Conservation (phyloP, 2,113 vertebrate species). For the Talpa occidentalis region DNA sequence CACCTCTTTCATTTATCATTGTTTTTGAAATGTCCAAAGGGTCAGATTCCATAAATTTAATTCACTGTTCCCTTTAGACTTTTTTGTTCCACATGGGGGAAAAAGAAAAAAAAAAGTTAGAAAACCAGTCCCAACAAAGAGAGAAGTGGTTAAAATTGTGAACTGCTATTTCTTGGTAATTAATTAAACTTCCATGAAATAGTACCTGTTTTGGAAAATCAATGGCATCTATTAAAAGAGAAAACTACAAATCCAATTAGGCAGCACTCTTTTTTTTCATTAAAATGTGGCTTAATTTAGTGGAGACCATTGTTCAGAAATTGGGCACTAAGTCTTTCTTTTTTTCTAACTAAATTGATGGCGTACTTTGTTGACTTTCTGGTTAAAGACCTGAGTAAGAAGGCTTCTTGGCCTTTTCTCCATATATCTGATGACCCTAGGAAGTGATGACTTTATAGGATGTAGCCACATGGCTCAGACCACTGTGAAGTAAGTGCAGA, state of each 20-base stretch:
- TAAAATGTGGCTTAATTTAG: conserved; percentile 47
- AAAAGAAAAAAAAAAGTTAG: neutral
- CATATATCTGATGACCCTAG: conserved; percentile 79
- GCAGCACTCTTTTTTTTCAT: neutral
- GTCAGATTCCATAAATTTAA: neutral
- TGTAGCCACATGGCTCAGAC: conserved; percentile 66
- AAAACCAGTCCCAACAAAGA: neutral
- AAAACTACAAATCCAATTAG: conserved; percentile 18
- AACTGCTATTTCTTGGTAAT: conserved; percentile 16
- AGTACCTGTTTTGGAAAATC: conserved; percentile 15
- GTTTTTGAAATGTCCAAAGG: neutral
- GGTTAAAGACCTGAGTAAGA: conserved; percentile 14
- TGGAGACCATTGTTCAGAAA: conserved; percentile 32
- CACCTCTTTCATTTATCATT: neutral
- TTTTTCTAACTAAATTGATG: conserved; percentile 48
- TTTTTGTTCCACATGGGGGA: neutral
- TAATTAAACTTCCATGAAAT: conserved; percentile 38
- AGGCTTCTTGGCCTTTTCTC: conserved; percentile 72
- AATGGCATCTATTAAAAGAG: neutral
- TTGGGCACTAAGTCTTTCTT: neutral
- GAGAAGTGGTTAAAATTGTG: neutral
- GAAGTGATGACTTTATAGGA: conserved; percentile 81
- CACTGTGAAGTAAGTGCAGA: conserved; percentile 70
- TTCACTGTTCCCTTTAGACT: neutral
- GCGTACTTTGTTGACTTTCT: neutral